Percentiles rank a stretch among this genome's conserved stretches.
phyloP scores from a whole-genome alignment of 2,888 invertebrate genomes.

The Amphimallon solstitiale region DNA sequence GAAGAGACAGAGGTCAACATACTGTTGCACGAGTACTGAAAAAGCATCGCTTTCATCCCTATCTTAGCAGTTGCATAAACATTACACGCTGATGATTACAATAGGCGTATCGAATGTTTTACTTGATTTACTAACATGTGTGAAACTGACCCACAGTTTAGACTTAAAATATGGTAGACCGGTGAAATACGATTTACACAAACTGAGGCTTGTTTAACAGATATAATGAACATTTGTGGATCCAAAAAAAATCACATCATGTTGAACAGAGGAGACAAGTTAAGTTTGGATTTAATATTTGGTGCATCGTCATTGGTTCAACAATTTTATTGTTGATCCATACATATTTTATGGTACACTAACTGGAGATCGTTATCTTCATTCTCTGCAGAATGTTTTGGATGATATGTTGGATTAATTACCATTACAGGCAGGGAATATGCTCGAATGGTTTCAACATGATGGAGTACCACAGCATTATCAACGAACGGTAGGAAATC shows the following conservation, averaged over 20 bases:
- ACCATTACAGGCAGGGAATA: too few relatives aligned
- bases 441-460: too few relatives aligned
- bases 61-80: constrained; percentile 8
- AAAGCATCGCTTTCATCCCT: background rate
- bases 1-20: constrained; percentile 4
- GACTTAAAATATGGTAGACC: background rate
- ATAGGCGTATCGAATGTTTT: constrained; percentile 25
- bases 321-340: constrained; percentile 4
- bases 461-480: too few relatives aligned
- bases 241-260: constrained; percentile 6
- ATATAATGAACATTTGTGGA: constrained; percentile 25
- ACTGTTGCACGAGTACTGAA: constrained; percentile 24
- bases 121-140: constrained; percentile 23
- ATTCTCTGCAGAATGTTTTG: too few relatives aligned
- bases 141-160: constrained; percentile 15
- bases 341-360: constrained; percentile 22
- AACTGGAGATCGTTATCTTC: background rate
- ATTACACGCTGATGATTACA: constrained; percentile 17
- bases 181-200: constrained; percentile 2
- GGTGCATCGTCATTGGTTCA: constrained; percentile 20
- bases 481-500: too few relatives aligned
- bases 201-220: constrained; percentile 12
- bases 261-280: constrained; percentile 4
- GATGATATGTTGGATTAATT: too few relatives aligned
- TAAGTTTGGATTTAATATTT: background rate